A percentile compares a stretch with the other conserved stretches of the same genome.
These are phyloP conservation scores for Callopanchax toddi DNA, from an alignment of 2,113 vertebrate genomes.

Conservation along the genomic window DNA sequence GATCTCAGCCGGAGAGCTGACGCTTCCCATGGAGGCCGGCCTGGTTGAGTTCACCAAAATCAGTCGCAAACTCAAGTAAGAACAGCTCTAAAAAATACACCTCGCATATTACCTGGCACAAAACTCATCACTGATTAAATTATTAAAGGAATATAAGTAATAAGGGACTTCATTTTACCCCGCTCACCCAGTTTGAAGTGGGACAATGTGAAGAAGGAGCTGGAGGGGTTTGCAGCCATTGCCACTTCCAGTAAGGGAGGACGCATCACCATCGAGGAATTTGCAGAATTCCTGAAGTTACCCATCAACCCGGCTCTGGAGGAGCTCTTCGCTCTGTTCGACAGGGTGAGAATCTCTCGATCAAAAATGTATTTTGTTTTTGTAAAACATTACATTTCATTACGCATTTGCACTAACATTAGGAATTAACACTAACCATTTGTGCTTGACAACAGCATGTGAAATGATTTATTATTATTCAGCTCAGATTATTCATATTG, in stretches of 20 bases:
- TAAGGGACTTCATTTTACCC: background rate
- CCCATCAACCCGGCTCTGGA: slow-evolving; percentile 85
- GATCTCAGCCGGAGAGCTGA: slow-evolving; percentile 95
- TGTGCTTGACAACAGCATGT: too few species aligned
- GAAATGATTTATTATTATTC: too few species aligned
- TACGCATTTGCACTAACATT: too few species aligned
- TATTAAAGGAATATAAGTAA: background rate
- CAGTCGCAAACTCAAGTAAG: slow-evolving; percentile 94
- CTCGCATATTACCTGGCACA: background rate
- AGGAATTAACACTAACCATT: too few species aligned
- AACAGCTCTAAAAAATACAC: background rate
- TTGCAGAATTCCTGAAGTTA: slow-evolving; percentile 90
- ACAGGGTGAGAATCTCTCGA: slow-evolving; percentile 84
- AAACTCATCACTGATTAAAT: background rate
- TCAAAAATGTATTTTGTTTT: too few species aligned
- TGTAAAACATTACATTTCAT: too few species aligned
- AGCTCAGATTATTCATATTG: too few species aligned
- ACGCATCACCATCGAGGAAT: slow-evolving; percentile 91
- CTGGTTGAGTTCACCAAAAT: slow-evolving; percentile 98
- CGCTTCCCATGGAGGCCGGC: slow-evolving; percentile 96
- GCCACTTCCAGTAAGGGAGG: slow-evolving; percentile 90
- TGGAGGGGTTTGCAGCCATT: slow-evolving; percentile 89
- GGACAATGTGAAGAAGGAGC: slow-evolving; percentile 88
- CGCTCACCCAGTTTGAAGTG: slow-evolving; percentile 86
- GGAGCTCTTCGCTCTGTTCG: slow-evolving; percentile 93